phyloP scores from a whole-genome alignment of 2,113 vertebrate genomes.

The Cranoglanis bouderius region DNA sequence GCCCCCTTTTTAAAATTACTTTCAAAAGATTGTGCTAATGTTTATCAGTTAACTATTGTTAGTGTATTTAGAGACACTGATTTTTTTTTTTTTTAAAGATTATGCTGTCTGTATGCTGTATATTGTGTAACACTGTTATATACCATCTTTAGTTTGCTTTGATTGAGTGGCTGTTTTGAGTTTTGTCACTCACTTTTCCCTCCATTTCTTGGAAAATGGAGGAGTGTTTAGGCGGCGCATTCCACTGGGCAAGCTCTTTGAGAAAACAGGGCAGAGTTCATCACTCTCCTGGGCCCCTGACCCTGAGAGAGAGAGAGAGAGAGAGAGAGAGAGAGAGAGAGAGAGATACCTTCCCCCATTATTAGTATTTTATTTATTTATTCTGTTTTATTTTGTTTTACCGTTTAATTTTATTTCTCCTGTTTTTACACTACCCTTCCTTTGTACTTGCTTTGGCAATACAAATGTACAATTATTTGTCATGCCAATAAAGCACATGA shows the following conservation, averaged over 20 bases:
- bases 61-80: neutral
- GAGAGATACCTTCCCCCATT: neutral
- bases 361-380: too few relatives aligned
- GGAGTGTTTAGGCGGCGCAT: conserved; percentile 62
- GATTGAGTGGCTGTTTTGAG: neutral
- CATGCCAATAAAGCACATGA: too few relatives aligned
- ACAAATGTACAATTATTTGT: too few relatives aligned
- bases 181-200: conserved; percentile 52
- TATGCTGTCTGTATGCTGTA: too few relatives aligned
- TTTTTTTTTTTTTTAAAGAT: neutral
- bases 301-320: neutral
- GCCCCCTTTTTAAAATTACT: too few relatives aligned
- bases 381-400: too few relatives aligned
- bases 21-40: neutral
- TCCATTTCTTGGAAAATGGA: conserved; percentile 51
- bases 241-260: conserved; percentile 64
- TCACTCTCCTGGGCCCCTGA: conserved; percentile 11
- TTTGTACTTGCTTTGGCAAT: too few relatives aligned
- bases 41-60: neutral
- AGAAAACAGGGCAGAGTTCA: conserved; percentile 43
- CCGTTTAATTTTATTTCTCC: too few relatives aligned
- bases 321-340: neutral
- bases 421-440: too few relatives aligned
- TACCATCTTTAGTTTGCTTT: neutral
- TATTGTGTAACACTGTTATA: neutral